A percentile compares a stretch with the other conserved stretches of the same genome.
Conservation (phyloP, 2,888 invertebrate species). For the Copidosoma aretas region DNA sequence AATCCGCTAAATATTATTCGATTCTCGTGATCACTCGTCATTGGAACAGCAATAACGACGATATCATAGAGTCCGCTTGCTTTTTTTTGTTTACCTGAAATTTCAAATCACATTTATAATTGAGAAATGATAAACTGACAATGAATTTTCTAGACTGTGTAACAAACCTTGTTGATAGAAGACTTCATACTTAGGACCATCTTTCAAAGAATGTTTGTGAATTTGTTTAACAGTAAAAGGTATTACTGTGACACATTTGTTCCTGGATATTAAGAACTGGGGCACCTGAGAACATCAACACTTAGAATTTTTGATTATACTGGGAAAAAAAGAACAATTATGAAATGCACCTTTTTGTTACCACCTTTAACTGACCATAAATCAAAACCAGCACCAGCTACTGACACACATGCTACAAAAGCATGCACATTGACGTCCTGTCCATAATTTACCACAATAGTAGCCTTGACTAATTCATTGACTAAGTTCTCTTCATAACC, state of each 20-base stretch:
- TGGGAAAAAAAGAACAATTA: neutral
- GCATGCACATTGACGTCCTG: constrained; percentile 67
- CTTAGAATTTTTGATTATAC: neutral
- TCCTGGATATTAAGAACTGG: constrained; percentile 51
- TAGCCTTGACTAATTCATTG: constrained; percentile 66
- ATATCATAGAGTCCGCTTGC: constrained; percentile 63
- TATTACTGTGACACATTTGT: constrained; percentile 48
- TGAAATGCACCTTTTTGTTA: constrained; percentile 62
- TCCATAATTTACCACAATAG: constrained; percentile 69
- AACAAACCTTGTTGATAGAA: constrained; percentile 48
- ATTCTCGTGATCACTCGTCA: constrained; percentile 61
- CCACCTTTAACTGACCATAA: constrained; percentile 70
- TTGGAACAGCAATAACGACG: constrained; percentile 68
- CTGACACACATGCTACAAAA: constrained; percentile 61
- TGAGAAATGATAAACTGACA: neutral
- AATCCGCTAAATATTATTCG: constrained; percentile 63
- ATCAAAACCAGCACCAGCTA: constrained; percentile 65
- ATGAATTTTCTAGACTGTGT: neutral
- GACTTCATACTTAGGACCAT: constrained; percentile 50
- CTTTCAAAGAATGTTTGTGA: constrained; percentile 37
- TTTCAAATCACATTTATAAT: neutral
- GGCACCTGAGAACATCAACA: constrained; percentile 51
- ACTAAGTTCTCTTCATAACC: constrained; percentile 64
- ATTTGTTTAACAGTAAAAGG: constrained; percentile 52
- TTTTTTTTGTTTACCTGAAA: constrained; percentile 46